Evolutionary conservation across 2,113 vertebrate genomes (phyloP).

Genomic region (Equus quagga): DNA sequence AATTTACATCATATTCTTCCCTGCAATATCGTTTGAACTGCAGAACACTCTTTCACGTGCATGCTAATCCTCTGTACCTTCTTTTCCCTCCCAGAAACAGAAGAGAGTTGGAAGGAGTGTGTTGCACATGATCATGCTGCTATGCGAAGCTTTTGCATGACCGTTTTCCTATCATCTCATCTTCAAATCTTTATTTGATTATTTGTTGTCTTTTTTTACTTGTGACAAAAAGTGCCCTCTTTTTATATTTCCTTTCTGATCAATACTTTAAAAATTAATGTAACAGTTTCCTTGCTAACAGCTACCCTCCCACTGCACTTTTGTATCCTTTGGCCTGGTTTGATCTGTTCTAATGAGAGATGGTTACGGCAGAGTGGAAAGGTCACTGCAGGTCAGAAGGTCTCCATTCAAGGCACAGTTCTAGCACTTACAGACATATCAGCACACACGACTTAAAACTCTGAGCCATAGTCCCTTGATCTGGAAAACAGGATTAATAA

Average conservation of each 20-base stretch:
- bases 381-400: background rate
- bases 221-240: background rate
- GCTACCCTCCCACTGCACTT: background rate
- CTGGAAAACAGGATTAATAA: background rate
- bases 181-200: background rate
- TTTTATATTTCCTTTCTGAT: slow-evolving; percentile 15
- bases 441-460: background rate
- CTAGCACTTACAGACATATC: background rate
- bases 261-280: slow-evolving; percentile 34
- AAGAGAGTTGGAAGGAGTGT: background rate
- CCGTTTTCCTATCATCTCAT: background rate
- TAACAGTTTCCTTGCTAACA: slow-evolving; percentile 39
- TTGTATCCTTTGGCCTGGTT: background rate
- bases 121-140: fast-evolving
- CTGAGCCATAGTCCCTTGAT: background rate
- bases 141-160: background rate
- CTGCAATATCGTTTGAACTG: background rate
- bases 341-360: background rate
- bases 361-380: background rate
- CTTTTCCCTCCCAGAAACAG: background rate
- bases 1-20: background rate
- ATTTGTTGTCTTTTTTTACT: background rate
- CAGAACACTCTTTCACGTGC: background rate
- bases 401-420: background rate
- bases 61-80: background rate